Evolutionary conservation across 2,888 invertebrate species (phyloP).

Genomic region (Ennomos quercinarius): DNA sequence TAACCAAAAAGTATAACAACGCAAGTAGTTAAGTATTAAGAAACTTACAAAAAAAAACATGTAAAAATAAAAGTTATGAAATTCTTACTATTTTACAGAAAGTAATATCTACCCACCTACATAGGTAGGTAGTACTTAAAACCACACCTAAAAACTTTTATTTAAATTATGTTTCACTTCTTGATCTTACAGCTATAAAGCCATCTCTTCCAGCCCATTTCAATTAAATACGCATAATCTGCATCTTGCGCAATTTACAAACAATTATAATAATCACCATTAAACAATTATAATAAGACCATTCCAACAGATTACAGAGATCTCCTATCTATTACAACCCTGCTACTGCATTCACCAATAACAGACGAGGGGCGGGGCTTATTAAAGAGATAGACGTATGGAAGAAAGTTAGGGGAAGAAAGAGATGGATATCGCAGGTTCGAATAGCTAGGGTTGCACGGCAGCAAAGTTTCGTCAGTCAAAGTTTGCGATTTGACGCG

Average conservation of each 20-base stretch:
- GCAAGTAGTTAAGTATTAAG: too few species aligned
- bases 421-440: constrained; percentile 41
- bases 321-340: constrained; percentile 39
- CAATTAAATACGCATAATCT: constrained; percentile 17
- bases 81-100: too few species aligned
- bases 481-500: constrained; percentile 50
- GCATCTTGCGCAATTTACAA: constrained; percentile 27
- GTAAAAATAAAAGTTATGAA: too few species aligned
- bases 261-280: constrained; percentile 35
- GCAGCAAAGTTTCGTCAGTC: constrained; percentile 51
- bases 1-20: too few species aligned
- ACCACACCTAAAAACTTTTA: too few species aligned
- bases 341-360: constrained; percentile 52
- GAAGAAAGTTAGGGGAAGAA: constrained; percentile 28
- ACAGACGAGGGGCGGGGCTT: constrained; percentile 54
- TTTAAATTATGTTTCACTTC: too few species aligned
- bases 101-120: too few species aligned
- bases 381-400: constrained; percentile 46
- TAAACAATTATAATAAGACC: constrained; percentile 32
- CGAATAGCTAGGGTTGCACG: constrained; percentile 50
- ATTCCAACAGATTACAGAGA: constrained; percentile 29
- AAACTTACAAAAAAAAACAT: too few species aligned
- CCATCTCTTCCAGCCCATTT: background rate
- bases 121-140: too few species aligned
- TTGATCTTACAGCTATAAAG: too few species aligned